Evolutionary conservation across 2,113 vertebrate species (phyloP).

Genomic region (Melanerpes formicivorus): DNA sequence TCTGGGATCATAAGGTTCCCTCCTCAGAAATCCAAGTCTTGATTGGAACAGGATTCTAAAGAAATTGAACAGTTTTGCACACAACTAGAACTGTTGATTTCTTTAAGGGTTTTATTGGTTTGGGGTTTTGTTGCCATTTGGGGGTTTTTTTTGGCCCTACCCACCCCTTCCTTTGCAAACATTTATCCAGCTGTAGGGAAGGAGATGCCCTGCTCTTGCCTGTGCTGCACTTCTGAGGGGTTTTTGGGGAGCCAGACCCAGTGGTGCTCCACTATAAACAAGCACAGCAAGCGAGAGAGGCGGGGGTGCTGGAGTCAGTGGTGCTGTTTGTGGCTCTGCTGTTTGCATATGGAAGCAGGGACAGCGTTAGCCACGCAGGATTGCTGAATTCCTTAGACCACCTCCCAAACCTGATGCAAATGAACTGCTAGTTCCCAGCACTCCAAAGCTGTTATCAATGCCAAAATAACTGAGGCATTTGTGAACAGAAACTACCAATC

Average conservation of each 20-base stretch:
- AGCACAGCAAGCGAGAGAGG: neutral
- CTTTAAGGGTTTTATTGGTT: neutral
- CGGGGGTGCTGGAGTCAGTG: neutral
- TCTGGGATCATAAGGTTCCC: conserved; percentile 17
- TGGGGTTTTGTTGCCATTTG: neutral
- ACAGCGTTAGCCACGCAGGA: neutral
- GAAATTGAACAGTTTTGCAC: neutral
- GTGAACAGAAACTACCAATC: neutral
- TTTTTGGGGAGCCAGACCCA: neutral
- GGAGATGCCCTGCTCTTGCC: conserved; percentile 6
- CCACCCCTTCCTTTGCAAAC: neutral
- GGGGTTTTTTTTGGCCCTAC: neutral
- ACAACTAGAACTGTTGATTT: neutral
- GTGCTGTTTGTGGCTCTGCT: neutral
- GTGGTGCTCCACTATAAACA: neutral
- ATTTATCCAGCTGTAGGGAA: neutral
- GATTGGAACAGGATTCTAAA: conserved; percentile 27
- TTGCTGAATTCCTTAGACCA: conserved; percentile 1
- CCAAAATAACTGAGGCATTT: conserved; percentile 8
- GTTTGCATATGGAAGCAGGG: neutral
- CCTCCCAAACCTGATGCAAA: neutral
- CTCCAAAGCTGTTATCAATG: neutral
- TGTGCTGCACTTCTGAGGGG: neutral
- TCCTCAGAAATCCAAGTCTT: conserved; percentile 37
- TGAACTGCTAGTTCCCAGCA: neutral